Conservation (phyloP, 2,113 vertebrate genomes). For the Elephantulus edwardii region DNA sequence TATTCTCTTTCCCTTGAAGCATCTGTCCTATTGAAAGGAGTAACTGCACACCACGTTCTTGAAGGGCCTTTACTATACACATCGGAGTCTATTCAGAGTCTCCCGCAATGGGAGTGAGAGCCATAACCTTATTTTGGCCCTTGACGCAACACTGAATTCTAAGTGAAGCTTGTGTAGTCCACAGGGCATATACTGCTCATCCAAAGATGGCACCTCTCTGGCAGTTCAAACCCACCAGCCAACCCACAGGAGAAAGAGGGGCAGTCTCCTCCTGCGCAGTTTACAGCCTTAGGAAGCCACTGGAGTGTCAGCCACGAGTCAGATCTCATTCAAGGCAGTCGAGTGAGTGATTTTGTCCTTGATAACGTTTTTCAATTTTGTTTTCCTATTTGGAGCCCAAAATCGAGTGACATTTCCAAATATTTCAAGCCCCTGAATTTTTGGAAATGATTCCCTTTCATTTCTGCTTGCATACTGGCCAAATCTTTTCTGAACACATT, state of each 20-base stretch:
- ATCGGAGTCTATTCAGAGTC: not conserved
- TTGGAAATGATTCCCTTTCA: slow-evolving; percentile 27
- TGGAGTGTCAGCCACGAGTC: no score
- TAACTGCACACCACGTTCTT: not conserved
- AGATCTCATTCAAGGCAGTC: no score
- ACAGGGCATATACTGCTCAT: no score
- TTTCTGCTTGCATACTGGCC: slow-evolving; percentile 19
- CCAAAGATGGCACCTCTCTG: no score
- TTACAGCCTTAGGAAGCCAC: no score
- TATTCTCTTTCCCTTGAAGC: not conserved
- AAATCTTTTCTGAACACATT: slow-evolving; percentile 31
- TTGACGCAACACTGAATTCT: slow-evolving; percentile 7
- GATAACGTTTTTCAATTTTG: not conserved
- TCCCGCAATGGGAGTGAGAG: not conserved
- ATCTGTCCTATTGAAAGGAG: not conserved
- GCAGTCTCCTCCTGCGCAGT: no score
- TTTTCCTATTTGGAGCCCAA: not conserved
- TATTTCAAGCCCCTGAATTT: slow-evolving; percentile 24
- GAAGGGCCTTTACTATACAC: not conserved
- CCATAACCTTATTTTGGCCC: not conserved
- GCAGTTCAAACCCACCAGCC: no score
- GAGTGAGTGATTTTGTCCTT: not conserved
- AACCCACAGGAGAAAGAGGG: no score
- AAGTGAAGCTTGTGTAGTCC: no score
- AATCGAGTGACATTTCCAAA: slow-evolving; percentile 19